These are phyloP conservation scores for Caenorhabditis sp. DNA, from an alignment of 2,888 invertebrate species.

Conservation along the genomic window DNA sequence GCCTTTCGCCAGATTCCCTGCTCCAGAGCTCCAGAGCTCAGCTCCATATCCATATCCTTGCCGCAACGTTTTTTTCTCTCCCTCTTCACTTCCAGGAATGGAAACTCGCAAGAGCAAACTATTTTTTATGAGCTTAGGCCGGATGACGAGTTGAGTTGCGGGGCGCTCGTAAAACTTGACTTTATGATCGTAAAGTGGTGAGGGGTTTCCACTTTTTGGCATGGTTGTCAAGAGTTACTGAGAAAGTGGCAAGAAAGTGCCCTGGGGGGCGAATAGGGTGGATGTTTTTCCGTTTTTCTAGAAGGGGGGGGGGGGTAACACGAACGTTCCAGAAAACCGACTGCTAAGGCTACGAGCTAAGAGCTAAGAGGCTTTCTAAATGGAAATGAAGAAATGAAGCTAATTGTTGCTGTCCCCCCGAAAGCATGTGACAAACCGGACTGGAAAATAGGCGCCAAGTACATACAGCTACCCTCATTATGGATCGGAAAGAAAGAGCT, in stretches of 20 bases:
- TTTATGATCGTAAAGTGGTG: not conserved
- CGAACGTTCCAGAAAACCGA: not conserved
- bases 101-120: not conserved
- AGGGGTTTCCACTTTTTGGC: not conserved
- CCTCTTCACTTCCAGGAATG: not conserved
- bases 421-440: slow-evolving; percentile 17
- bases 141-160: not conserved
- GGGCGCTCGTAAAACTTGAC: slow-evolving; percentile 5
- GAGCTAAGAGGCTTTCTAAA: no score
- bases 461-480: slow-evolving; percentile 48
- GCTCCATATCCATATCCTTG: no score
- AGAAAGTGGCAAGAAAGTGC: not conserved
- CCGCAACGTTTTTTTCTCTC: no score
- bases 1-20: no score
- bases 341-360: not conserved
- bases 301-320: not conserved
- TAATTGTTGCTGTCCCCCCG: no score
- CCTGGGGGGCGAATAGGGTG: no score
- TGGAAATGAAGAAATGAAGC: slow-evolving; percentile 42
- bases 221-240: slow-evolving; percentile 20
- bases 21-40: not conserved
- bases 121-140: slow-evolving; percentile 28
- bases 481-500: no score
- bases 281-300: no score
- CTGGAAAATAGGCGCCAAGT: not conserved